These are phyloP conservation scores for Ricordea florida DNA, from an alignment of 92 coral and sea anemone genomes.

Conservation along the genomic window DNA sequence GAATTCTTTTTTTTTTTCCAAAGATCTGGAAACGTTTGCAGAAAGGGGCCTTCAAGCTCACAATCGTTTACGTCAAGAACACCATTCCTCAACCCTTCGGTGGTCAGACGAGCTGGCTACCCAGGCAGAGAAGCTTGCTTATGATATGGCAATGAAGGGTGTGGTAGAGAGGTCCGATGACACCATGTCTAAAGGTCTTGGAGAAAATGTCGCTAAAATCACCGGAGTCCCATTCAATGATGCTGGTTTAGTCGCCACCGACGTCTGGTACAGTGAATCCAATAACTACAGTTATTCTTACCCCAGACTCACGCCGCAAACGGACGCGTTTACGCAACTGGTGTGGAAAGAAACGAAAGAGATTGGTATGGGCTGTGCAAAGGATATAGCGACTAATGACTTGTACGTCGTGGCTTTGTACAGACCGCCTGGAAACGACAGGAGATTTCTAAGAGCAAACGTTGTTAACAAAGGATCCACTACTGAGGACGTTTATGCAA, in stretches of 20 bases:
- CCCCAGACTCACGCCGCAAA: slow-evolving; percentile 76
- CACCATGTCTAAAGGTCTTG: slow-evolving; percentile 63
- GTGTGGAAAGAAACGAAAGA: slow-evolving; percentile 79
- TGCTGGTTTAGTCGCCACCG: slow-evolving; percentile 92
- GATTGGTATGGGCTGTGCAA: slow-evolving; percentile 98
- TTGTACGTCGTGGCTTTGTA: slow-evolving; percentile 95
- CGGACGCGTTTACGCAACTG: slow-evolving; percentile 92
- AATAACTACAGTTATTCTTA: slow-evolving; percentile 89
- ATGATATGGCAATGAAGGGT: slow-evolving; percentile 95
- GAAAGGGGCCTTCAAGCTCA: slow-evolving; percentile 88
- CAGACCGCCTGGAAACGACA: slow-evolving; percentile 81
- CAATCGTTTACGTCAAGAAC: slow-evolving; percentile 76
- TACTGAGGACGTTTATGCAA: slow-evolving; percentile 80
- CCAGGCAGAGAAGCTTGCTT: slow-evolving; percentile 94
- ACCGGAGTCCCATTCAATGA: slow-evolving; percentile 79
- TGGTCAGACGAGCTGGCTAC: slow-evolving; percentile 98
- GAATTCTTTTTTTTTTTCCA: not conserved
- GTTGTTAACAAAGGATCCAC: slow-evolving; percentile 73
- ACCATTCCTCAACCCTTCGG: slow-evolving; percentile 73
- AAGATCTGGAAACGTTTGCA: slow-evolving; percentile 93
- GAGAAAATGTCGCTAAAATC: slow-evolving; percentile 93
- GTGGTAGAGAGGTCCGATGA: slow-evolving; percentile 72
- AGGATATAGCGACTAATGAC: slow-evolving; percentile 89
- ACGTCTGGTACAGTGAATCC: slow-evolving; percentile 89
- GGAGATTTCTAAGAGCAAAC: slow-evolving; percentile 62